Percentiles rank a stretch among this genome's conserved stretches.
Evolutionary conservation across 2,113 vertebrate species (phyloP).

Genomic region (Alaudala cheleensis): DNA sequence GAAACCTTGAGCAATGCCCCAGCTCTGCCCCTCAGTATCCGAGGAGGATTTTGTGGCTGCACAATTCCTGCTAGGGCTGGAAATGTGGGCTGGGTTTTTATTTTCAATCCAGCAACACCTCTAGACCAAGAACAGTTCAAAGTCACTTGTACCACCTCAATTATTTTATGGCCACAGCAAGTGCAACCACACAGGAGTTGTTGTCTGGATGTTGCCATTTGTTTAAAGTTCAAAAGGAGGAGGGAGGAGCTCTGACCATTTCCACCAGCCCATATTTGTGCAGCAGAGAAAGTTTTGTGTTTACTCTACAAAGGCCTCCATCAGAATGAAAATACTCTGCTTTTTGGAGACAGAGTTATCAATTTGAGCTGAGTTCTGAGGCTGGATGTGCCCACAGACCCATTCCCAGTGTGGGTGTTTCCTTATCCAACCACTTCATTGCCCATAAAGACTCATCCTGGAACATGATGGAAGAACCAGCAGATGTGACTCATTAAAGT

Average conservation of each 20-base stretch:
- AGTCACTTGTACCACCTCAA: background rate
- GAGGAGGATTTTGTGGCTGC: background rate
- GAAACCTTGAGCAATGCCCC: background rate
- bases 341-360: constrained; percentile 9
- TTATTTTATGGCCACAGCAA: background rate
- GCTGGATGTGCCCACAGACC: constrained; percentile 40
- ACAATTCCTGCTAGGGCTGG: background rate
- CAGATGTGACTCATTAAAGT: constrained; percentile 62
- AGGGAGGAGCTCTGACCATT: background rate
- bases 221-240: background rate
- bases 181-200: background rate
- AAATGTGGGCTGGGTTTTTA: background rate
- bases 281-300: background rate
- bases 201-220: background rate
- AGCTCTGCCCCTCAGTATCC: background rate
- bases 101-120: background rate
- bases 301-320: background rate
- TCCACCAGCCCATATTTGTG: background rate
- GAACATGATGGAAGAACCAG: constrained; percentile 50
- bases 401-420: constrained; percentile 53
- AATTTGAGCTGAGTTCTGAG: background rate
- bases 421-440: constrained; percentile 68
- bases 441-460: constrained; percentile 61
- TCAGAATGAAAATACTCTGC: background rate
- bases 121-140: background rate